Evolutionary conservation across 2,797 vertebrate genomes (phyloP), one percentile per base, ranked within the genome.

Genomic region (Rhinophrynus dorsalis): DNA sequence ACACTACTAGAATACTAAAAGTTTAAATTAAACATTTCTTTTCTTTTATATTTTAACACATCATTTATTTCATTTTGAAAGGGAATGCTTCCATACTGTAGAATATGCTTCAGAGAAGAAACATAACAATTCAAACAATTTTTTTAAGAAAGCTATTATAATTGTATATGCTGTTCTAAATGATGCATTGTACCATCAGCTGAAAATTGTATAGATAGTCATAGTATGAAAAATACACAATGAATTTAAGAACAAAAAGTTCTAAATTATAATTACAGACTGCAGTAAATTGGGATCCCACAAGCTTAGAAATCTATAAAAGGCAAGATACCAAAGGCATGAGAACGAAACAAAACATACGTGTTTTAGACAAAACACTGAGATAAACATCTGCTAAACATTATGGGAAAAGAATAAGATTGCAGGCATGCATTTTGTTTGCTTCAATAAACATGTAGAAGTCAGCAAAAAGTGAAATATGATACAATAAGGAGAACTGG

Each of bases 261-360:
- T 54, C 30, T 23, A 58, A 48, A 73, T 73, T 40, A 51, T 73
- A 73, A 67, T 67, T 58, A 67, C 11, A 67, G 65, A 15, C 20
- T 56, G 8, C 3, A 24, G 23, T n/a, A 6, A 47, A n/a, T 24
- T 24, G 24, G 65, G 15, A 35, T 67, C 12, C 20, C 51, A 47
- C 29, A 50, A 24, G 12, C 29, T 18, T 38, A 65, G 21, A 20
- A 35, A 30, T 13, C 20, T 2, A 21, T 37, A n/a, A 17, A 58
- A 23, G 21, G 23, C 5, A 35, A 55, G 27, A 7, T n/a, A 30
- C 50, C 18, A 51, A 65, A 55, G 11, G 27, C 8, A 44, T 45
- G 30, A 3, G 29, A 63, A 29, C 30, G 50, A 48, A 61, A 61
- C 56, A 38, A 51, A 37, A 54, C 47, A 51, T 5, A 18, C 7